Percentiles rank a stretch among this genome's conserved stretches.
Conservation (phyloP, 2,113 vertebrate species). For the Eulemur macaco region DNA sequence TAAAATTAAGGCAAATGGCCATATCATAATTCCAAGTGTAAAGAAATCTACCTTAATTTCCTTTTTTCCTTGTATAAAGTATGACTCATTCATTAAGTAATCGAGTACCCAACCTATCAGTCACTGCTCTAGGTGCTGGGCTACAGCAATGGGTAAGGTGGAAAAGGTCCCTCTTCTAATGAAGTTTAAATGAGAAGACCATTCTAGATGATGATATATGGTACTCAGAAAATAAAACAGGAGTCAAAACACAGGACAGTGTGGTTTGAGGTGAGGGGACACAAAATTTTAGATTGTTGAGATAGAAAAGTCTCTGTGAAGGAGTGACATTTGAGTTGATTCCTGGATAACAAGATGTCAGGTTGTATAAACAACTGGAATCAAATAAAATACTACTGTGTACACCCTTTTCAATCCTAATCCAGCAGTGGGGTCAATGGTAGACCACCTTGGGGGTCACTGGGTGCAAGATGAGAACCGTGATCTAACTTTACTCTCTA, state of each 20-base stretch:
- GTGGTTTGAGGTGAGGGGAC: not conserved
- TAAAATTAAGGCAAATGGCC: conserved; percentile 26
- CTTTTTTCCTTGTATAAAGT: not conserved
- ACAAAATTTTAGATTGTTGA: not conserved
- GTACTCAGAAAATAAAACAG: not conserved
- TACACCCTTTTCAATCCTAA: not conserved
- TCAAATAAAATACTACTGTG: not conserved
- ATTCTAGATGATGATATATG: not conserved
- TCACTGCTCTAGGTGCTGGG: not conserved
- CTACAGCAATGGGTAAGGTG: not conserved
- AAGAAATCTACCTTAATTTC: conserved; percentile 36
- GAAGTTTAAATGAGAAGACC: not conserved
- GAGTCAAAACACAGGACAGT: not conserved
- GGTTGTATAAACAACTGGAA: not conserved
- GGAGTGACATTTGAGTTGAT: not conserved
- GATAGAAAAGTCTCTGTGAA: not conserved
- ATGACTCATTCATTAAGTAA: conserved; percentile 19
- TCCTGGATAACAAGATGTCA: not conserved
- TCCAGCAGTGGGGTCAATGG: not conserved
- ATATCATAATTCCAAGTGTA: not conserved
- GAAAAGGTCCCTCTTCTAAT: not conserved
- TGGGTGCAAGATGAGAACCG: not conserved
- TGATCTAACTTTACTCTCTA: not conserved
- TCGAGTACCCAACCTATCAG: not conserved
- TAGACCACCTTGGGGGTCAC: not conserved